Evolutionary conservation across 2,113 vertebrate species (phyloP).

Genomic region (Mobula hypostoma): DNA sequence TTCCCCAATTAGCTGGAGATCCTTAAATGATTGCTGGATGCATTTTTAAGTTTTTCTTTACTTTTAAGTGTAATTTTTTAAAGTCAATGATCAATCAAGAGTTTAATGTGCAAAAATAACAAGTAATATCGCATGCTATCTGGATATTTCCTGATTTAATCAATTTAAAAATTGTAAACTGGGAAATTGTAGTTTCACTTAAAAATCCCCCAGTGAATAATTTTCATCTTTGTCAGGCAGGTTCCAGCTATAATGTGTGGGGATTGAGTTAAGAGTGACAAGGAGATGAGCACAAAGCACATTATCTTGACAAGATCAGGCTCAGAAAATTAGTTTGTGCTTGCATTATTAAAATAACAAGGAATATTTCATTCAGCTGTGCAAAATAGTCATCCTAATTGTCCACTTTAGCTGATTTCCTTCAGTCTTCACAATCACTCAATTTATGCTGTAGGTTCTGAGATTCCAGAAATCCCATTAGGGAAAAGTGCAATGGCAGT

Average conservation of each 20-base stretch:
- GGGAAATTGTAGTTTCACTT: constrained; percentile 46
- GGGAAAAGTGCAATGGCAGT: constrained; percentile 65
- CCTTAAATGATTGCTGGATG: neutral
- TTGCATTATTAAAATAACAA: constrained; percentile 99
- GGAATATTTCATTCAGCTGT: constrained; percentile 90
- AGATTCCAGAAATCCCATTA: constrained; percentile 83
- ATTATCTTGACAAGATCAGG: constrained; percentile 90
- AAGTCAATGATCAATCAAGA: no score
- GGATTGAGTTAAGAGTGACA: constrained; percentile 91
- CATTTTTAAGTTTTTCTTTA: neutral
- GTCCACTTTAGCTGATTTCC: constrained; percentile 90
- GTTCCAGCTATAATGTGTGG: constrained; percentile 67
- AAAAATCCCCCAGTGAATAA: constrained; percentile 61
- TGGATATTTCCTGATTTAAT: neutral
- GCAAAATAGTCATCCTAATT: constrained; percentile 84
- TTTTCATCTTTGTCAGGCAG: constrained; percentile 71
- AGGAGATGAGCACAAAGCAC: constrained; percentile 78
- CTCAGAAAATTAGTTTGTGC: constrained; percentile 83
- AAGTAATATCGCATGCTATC: neutral
- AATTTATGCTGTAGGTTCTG: constrained; percentile 72
- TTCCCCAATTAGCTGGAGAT: neutral
- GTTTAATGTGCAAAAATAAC: neutral
- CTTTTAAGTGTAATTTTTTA: no score
- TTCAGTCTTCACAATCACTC: constrained; percentile 80
- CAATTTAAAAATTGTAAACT: constrained; percentile 34